Conservation (phyloP, 2,113 vertebrate genomes). For the Aegithalos caudatus region DNA sequence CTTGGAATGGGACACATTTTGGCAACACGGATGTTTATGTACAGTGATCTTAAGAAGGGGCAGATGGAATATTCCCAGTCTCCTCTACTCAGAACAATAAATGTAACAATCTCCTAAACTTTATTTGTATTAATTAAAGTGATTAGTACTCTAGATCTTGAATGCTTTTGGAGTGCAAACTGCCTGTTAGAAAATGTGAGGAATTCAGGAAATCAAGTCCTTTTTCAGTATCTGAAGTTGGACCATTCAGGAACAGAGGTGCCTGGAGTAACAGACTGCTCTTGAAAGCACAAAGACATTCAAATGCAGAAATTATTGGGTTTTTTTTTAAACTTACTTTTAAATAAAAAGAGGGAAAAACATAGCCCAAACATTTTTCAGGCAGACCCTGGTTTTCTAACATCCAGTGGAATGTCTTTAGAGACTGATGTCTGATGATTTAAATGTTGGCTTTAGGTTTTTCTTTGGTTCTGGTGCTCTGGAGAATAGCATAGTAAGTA, state of each 20-base stretch:
- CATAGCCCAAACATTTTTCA: background rate
- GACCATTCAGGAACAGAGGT: background rate
- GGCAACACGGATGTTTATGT: rapidly evolving
- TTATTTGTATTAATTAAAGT: background rate
- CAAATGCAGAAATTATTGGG: background rate
- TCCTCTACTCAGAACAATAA: background rate
- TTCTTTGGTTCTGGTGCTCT: background rate
- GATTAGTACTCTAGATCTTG: background rate
- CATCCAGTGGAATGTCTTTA: background rate
- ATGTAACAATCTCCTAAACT: background rate
- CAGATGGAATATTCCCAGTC: background rate
- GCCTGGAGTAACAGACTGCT: background rate
- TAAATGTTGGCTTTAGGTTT: background rate
- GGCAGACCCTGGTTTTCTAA: background rate
- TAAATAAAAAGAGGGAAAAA: background rate
- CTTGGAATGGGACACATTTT: background rate
- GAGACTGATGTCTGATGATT: background rate
- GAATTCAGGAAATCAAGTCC: background rate
- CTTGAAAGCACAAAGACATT: background rate
- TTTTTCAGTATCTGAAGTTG: background rate
- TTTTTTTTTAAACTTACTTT: background rate
- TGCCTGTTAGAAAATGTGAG: background rate
- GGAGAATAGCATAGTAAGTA: background rate
- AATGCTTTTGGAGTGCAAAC: background rate
- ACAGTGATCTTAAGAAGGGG: background rate